A percentile compares a stretch with the other conserved stretches of the same genome.
Conservation (phyloP, 2,888 invertebrate species). For the Heliconius erato region DNA sequence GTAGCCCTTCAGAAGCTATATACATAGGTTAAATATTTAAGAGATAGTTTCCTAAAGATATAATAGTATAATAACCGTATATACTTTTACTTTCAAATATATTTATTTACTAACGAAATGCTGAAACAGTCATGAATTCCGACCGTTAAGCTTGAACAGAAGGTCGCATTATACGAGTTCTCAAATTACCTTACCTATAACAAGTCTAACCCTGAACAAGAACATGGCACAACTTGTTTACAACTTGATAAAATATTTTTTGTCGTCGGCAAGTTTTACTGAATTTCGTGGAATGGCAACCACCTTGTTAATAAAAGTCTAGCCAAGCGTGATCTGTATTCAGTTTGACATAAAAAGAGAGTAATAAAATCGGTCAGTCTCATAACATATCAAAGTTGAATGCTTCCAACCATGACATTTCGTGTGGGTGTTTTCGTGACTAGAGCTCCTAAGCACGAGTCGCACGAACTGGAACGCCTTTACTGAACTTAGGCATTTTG, state of each 20-base stretch:
- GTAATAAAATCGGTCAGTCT: slow-evolving; percentile 42
- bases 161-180: slow-evolving; percentile 11
- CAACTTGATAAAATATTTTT: slow-evolving; percentile 25
- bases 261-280: slow-evolving; percentile 26
- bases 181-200: slow-evolving; percentile 13
- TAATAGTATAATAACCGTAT: background rate
- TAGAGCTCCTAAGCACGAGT: slow-evolving; percentile 43
- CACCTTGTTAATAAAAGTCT: slow-evolving; percentile 21
- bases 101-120: background rate
- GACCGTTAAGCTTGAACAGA: slow-evolving; percentile 49
- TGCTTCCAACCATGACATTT: slow-evolving; percentile 59
- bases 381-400: slow-evolving; percentile 46
- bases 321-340: slow-evolving; percentile 15
- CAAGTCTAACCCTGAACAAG: slow-evolving; percentile 28
- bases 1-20: background rate
- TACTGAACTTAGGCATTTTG: slow-evolving; percentile 51
- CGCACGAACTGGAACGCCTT: slow-evolving; percentile 52
- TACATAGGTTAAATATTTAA: background rate
- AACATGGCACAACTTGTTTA: slow-evolving; percentile 31
- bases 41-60: background rate
- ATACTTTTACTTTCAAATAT: background rate
- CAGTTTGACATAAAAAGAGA: slow-evolving; percentile 33
- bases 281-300: slow-evolving; percentile 35
- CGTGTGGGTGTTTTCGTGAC: slow-evolving; percentile 53
- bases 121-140: slow-evolving; percentile 5